These are phyloP conservation scores for Drosophila gaucha DNA, from an alignment of 2,888 invertebrate species.

Conservation along the genomic window DNA sequence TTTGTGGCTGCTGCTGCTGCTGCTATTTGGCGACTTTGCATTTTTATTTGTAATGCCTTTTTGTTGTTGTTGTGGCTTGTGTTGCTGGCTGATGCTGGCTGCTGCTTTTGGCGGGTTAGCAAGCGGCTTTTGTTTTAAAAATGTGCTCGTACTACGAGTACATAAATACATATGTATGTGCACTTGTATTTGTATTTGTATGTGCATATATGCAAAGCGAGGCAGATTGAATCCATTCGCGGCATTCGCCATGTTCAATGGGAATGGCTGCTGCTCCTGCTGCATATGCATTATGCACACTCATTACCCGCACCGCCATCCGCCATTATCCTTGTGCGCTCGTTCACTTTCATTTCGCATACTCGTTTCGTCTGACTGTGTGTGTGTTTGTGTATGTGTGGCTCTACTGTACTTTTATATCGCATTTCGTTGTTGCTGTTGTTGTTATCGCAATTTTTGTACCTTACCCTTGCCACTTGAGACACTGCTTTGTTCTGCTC, in stretches of 20 bases:
- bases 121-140: conserved; percentile 73
- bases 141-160: conserved; percentile 38
- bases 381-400: conserved; percentile 29
- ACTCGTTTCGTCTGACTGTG: conserved; percentile 49
- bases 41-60: conserved; percentile 70
- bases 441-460: conserved; percentile 65
- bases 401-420: conserved; percentile 57
- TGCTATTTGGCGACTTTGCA: conserved; percentile 80
- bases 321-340: conserved; percentile 79
- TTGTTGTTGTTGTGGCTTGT: conserved; percentile 28
- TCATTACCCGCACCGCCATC: conserved; percentile 72
- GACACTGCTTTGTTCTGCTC: conserved; percentile 76
- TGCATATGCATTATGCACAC: conserved; percentile 80
- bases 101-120: conserved; percentile 68
- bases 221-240: conserved; percentile 76
- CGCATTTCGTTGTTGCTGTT: conserved; percentile 44
- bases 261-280: conserved; percentile 53
- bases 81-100: conserved; percentile 19
- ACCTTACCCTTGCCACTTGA: conserved; percentile 80
- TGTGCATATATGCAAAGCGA: conserved; percentile 50
- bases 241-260: conserved; percentile 68
- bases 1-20: conserved; percentile 50
- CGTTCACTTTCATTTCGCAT: conserved; percentile 80
- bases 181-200: conserved; percentile 23
- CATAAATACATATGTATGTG: conserved; percentile 45